phyloP scores from a whole-genome alignment of 1,140 invertebrate species.

The Sipha flava region DNA sequence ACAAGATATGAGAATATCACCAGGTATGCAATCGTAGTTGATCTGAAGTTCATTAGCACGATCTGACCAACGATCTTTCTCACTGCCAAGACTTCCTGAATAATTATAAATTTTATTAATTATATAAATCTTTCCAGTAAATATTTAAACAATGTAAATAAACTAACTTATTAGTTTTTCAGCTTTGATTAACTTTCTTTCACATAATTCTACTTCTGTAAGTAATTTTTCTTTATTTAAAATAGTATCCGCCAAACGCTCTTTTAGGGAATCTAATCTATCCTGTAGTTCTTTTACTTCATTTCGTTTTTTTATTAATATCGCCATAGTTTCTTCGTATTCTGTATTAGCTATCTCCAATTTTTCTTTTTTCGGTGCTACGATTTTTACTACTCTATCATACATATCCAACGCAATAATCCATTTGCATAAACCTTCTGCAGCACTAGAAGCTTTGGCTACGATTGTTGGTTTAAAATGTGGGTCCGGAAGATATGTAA shows the following conservation, averaged over 20 bases:
- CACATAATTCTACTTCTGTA: constrained; percentile 77
- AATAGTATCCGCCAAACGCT: constrained; percentile 58
- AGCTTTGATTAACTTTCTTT: constrained; percentile 77
- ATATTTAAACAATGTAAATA: not conserved
- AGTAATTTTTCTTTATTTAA: constrained; percentile 63
- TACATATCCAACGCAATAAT: constrained; percentile 88
- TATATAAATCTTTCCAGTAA: not conserved
- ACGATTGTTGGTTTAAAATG: constrained; percentile 81
- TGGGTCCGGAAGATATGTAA: constrained; percentile 71
- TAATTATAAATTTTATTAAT: not conserved
- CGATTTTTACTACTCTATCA: constrained; percentile 75
- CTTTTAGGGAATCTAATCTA: constrained; percentile 62
- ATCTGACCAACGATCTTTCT: constrained; percentile 74
- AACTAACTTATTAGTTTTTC: constrained; percentile 63
- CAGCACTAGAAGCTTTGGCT: constrained; percentile 81
- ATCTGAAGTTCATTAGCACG: constrained; percentile 65
- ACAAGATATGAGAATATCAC: constrained; percentile 79
- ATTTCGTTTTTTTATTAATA: constrained; percentile 69
- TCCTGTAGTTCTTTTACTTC: constrained; percentile 65
- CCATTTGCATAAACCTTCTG: constrained; percentile 86
- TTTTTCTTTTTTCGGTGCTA: constrained; percentile 75
- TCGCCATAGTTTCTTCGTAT: constrained; percentile 66
- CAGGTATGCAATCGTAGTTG: constrained; percentile 70
- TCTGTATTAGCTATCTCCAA: constrained; percentile 66
- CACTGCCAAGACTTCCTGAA: constrained; percentile 70